Base-by-base conservation (phyloP, 2,113 vertebrate species). In the Peromyscus maniculatus region DNA sequence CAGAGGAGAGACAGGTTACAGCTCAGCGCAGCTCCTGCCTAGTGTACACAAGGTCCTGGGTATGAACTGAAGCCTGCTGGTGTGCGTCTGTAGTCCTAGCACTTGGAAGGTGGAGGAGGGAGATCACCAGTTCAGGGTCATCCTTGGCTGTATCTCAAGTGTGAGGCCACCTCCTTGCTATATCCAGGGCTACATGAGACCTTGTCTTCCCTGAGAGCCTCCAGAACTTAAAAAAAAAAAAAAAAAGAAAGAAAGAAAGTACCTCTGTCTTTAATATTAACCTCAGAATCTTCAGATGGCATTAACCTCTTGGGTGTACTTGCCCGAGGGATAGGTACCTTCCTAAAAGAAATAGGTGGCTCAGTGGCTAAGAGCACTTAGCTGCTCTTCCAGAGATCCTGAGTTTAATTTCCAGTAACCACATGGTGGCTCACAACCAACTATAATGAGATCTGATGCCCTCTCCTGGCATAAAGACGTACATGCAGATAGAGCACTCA, bases 231-330 rank as follows among this genome's bases (percentile, higher is more conserved):
- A 87, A 66, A 33, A 33, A 67, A 66, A 43, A 97, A 97, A 77
- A 89, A 92, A 96, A 64, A 64, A n/a, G n/a, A n/a, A 55, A 28
- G 1, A 55, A 28, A 33, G 31, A 69, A 49, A 59, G n/a, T 31
- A 95, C 11, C 26, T 91, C 36, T 62, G 80, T 75, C 33, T 95
- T 91, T 31, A 75, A 64, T 64, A 21, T 7, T 84, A 94, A 95
- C 26, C 28, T 86, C 16, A 64, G 24, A 57, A 49, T 87, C 24
- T 86, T 87, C 84, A 46, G 67, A 21, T 28, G 57, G 33, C 82
- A 10, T 80, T 59, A 55, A 64, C 8, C 22, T 28, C 17, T 55
- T 77, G n/a, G 31, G n/a, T 87, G 36, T 82, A 59, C 52, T 88
- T 94, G 43, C 43, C 33, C 17, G 43, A 16, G 46, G 74, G 69